Evolutionary conservation across 2,888 invertebrate genomes (phyloP), one percentile per base, ranked within the genome.

Genomic region (Melikaiella ostensackeni): DNA sequence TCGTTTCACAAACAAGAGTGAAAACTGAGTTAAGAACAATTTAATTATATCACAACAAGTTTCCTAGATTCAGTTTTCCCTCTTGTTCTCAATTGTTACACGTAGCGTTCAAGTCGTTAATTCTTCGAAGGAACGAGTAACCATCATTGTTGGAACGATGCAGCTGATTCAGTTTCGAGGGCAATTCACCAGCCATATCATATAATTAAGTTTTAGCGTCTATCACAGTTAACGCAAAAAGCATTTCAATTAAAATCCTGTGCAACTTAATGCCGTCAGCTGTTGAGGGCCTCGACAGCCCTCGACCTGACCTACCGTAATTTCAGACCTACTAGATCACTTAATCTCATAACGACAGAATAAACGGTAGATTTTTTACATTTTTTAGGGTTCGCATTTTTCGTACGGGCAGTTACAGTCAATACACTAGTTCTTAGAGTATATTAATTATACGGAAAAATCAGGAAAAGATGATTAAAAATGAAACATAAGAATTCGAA

Each of bases 151-250:
- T 70, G 19, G 27, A 70, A 50, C 46, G 46, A 70, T 70, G 70
- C 30, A n/a, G 50, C 70, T 70, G 30, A 70, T 70, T 50, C 30
- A 70, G 42, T 70, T 70, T 70, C 70, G 50, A 30, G 13, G 30
- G 46, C 50, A 50, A 30, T 33, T 70, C 79, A 81, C 83, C 77
- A 78, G 84, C 84, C 84, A 81, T 83, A 84, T 84, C 83, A 82
- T 83, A 84, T 84, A 86, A 84, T 86, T 84, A 87, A 86, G 84
- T 86, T 84, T 79, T 82, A 80, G 80, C 83, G 85, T 87, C 84
- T 83, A 85, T 88, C 87, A 86, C 83, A 85, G 86, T 87, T 87
- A 85, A 83, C 86, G 84, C 84, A 86, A 86, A 88, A 88, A 88
- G 88, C 88, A 85, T 84, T 88, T 86, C 84, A 86, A 87, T 87